Evolutionary conservation across 2,888 invertebrate species (phyloP), one percentile per base, ranked within the genome.

Genomic region (Drosophila longiperda): DNA sequence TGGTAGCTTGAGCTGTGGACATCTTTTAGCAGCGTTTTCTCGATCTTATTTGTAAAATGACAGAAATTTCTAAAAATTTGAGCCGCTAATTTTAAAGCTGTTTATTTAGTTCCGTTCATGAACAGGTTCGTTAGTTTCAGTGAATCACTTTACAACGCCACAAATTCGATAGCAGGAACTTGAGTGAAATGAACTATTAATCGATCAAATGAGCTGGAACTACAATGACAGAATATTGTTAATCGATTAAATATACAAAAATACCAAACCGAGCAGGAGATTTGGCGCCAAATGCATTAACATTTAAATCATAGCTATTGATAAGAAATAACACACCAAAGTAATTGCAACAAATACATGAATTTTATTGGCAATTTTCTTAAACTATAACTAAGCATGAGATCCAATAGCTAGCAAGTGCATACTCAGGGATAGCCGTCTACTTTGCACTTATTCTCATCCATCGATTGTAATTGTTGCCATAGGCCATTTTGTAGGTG

Each of bases 1-100:
- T 95, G 17, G 95, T 96, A 54, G 92, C 91, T 80, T 93, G 93
- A 6, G 91, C 66, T 3, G 89, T 91, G 4, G 92, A 89, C 93
- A 93, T 93, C 26, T 45, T 68, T 87, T 3, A 17, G 0, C 6
- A 29, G 3, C 7, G n/a, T 48, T 57, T 48, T 32, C 4, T 12
- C 17, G 32, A 23, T 45, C 6, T 7, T 11, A 38, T n/a, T 42
- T 5, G 29, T 12, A 33, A 66, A 17, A n/a, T 15, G 26, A 42
- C 48, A 34, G 57, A 38, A 12, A 34, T 59, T 64, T 54, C 11
- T 11, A 33, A 11, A 38, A 61, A 71, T 55, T 40, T 63, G 68
- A 65, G 82, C 82, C 63, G 78, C 78, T 80, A 52, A 26, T 53
- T 78, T 78, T 65, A 52, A 81, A 73, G 78, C 64, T 66, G 26